These are phyloP conservation scores for Hypotaenidia philippensis DNA, from an alignment of 2,797 vertebrate species.

Conservation along the genomic window DNA sequence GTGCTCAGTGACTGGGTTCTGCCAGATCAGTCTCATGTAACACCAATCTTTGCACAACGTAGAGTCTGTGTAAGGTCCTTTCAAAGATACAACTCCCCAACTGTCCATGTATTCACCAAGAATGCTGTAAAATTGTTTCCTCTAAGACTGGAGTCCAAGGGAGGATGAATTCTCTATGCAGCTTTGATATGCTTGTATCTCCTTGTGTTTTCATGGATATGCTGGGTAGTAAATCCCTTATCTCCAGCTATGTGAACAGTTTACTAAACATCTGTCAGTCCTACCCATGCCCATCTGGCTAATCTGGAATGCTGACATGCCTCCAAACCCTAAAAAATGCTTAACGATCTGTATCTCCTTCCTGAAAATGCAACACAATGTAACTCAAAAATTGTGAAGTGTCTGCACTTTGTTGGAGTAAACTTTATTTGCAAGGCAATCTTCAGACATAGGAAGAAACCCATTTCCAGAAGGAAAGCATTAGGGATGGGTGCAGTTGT, in stretches of 20 bases:
- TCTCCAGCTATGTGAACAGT: conserved; percentile 35
- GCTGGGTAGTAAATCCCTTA: conserved; percentile 34
- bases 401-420: background rate
- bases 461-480: conserved; percentile 37
- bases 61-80: background rate
- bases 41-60: background rate
- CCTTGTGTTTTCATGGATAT: conserved; percentile 8
- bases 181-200: conserved; percentile 12
- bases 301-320: conserved; percentile 15
- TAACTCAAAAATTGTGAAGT: background rate
- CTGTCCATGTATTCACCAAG: background rate
- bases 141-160: background rate
- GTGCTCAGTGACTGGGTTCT: background rate
- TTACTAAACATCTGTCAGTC: conserved; percentile 56
- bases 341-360: background rate
- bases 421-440: background rate
- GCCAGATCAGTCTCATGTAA: background rate
- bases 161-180: background rate
- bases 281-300: conserved; percentile 31
- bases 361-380: background rate
- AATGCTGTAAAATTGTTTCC: conserved; percentile 1
- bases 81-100: background rate
- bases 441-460: background rate
- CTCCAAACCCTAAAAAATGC: background rate
- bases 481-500: conserved; percentile 1